A percentile compares a stretch with the other conserved stretches of the same genome.
These are phyloP conservation scores for Ophion slaviceki DNA, from an alignment of 2,888 invertebrate genomes.

Conservation along the genomic window DNA sequence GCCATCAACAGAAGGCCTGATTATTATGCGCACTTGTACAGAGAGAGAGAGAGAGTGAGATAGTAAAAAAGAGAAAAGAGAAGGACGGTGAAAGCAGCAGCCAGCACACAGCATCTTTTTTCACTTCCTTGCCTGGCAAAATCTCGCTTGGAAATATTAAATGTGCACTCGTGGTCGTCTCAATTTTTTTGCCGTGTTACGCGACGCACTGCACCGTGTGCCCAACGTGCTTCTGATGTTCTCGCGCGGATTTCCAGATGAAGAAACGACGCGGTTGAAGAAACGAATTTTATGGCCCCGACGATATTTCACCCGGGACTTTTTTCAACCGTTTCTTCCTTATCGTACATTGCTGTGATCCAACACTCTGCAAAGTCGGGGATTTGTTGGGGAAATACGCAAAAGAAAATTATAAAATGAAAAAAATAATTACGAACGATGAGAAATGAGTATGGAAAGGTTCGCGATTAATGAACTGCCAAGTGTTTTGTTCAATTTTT, in stretches of 20 bases:
- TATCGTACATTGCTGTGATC: background rate
- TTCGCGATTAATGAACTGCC: background rate
- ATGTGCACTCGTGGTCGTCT: conserved; percentile 57
- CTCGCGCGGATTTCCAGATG: conserved; percentile 58
- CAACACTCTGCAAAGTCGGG: background rate
- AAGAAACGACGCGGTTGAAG: conserved; percentile 46
- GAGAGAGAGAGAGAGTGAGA: conserved; percentile 13
- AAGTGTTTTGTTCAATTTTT: background rate
- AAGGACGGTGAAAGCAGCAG: conserved; percentile 15
- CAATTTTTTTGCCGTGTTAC: conserved; percentile 28
- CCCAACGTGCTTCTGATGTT: conserved; percentile 46
- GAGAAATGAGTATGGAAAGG: background rate
- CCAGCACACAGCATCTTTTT: conserved; percentile 30
- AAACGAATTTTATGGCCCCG: conserved; percentile 47
- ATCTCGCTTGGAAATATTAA: conserved; percentile 61
- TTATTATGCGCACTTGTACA: conserved; percentile 14
- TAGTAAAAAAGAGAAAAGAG: background rate
- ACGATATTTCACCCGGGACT: conserved; percentile 31
- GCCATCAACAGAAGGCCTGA: conserved; percentile 9
- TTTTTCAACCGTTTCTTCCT: background rate
- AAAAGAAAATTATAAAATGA: background rate
- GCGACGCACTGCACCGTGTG: conserved; percentile 47
- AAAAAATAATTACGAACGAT: background rate
- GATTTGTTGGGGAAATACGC: background rate
- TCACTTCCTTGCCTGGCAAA: conserved; percentile 32